Conservation (phyloP, 2,113 vertebrate species). For the Cephalopholis sonnerati region DNA sequence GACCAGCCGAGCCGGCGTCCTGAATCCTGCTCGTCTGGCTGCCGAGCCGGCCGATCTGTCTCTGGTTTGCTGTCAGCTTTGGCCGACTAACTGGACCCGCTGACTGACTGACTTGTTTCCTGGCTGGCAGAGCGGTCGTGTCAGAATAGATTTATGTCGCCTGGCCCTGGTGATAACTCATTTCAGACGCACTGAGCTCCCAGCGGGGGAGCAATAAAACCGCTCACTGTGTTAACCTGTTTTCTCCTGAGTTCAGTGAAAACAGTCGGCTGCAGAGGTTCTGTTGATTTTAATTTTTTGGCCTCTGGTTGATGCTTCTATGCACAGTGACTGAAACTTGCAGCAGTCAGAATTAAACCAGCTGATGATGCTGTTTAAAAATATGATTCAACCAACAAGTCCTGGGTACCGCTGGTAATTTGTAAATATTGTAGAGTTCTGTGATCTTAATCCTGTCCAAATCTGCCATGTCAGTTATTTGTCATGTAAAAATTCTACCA, state of each 20-base stretch:
- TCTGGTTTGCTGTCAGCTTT: slow-evolving; percentile 43
- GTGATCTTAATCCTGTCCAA: too few relatives aligned
- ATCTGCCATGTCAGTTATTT: too few relatives aligned
- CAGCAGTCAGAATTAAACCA: too few relatives aligned
- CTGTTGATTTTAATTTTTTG: not conserved
- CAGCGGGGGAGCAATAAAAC: slow-evolving; percentile 55
- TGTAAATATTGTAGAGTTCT: too few relatives aligned
- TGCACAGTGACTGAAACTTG: too few relatives aligned
- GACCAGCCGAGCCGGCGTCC: slow-evolving; percentile 44
- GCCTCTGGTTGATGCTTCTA: not conserved
- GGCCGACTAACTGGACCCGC: slow-evolving; percentile 32
- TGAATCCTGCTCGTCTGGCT: slow-evolving; percentile 45
- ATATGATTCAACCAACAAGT: too few relatives aligned
- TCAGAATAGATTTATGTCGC: slow-evolving; percentile 68
- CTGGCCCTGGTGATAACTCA: slow-evolving; percentile 67
- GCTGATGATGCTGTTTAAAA: too few relatives aligned
- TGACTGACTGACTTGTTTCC: slow-evolving; percentile 62
- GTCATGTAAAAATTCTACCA: too few relatives aligned
- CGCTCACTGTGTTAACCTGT: slow-evolving; percentile 38
- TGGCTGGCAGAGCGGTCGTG: slow-evolving; percentile 51
- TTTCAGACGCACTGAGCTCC: slow-evolving; percentile 59
- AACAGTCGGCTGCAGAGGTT: not conserved
- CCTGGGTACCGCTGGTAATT: too few relatives aligned
- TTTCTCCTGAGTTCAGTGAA: slow-evolving; percentile 25
- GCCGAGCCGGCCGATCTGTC: slow-evolving; percentile 16